Evolutionary conservation across 2,113 vertebrate genomes (phyloP).

Genomic region (Hypomesus transpacificus): DNA sequence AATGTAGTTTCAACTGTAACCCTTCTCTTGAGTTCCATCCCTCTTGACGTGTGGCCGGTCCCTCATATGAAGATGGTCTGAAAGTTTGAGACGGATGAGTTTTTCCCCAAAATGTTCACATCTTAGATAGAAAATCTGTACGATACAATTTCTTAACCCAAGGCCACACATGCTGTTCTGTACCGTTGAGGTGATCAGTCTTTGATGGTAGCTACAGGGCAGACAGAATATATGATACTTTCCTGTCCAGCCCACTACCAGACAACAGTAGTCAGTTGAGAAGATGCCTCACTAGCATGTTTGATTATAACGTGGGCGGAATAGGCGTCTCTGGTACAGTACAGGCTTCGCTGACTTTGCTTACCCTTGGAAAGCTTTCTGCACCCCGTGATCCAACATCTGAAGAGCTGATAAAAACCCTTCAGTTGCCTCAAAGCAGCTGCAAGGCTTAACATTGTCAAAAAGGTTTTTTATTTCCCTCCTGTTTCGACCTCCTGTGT

Average conservation of each 20-base stretch:
- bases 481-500: conserved; percentile 77
- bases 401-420: conserved; percentile 79
- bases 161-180: too few species aligned
- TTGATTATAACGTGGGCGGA: conserved; percentile 38
- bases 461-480: conserved; percentile 75
- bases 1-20: conserved; percentile 32
- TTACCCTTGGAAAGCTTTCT: conserved; percentile 78
- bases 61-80: not conserved
- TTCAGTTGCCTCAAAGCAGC: conserved; percentile 76
- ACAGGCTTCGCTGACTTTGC: conserved; percentile 74
- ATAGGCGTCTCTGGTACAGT: conserved; percentile 66
- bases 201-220: not conserved
- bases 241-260: not conserved
- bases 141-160: too few species aligned
- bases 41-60: not conserved
- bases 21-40: conserved; percentile 14
- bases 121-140: too few species aligned
- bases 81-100: not conserved
- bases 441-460: conserved; percentile 81
- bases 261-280: not conserved
- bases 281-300: conserved; percentile 1
- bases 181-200: too few species aligned
- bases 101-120: too few species aligned
- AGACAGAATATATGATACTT: not conserved
- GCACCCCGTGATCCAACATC: conserved; percentile 78